phyloP scores from a whole-genome alignment of 2,113 vertebrate genomes.

The Polypterus bichir region DNA sequence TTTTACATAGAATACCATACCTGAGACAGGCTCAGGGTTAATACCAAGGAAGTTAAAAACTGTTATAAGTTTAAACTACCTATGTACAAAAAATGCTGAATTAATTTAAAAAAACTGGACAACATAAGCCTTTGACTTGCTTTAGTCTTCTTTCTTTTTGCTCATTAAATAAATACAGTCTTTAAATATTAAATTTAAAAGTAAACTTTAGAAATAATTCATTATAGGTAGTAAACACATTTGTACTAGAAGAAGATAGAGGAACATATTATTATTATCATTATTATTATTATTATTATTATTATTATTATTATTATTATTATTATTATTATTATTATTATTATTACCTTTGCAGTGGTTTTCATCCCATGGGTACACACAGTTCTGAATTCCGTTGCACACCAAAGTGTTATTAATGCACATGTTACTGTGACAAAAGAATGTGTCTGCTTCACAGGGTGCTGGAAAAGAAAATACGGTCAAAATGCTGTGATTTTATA shows the following conservation, averaged over 20 bases:
- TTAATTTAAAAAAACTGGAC: no score
- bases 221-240: no score
- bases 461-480: conserved; percentile 44
- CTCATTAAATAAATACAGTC: neutral
- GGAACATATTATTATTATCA: no score
- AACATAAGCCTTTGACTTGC: no score
- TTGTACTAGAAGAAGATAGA: no score
- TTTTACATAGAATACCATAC: no score
- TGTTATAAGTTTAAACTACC: no score
- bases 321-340: neutral
- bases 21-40: no score
- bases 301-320: conserved; percentile 33
- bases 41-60: no score
- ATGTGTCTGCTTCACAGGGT: conserved; percentile 84
- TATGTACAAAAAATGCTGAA: no score
- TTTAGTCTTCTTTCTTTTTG: no score
- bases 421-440: conserved; percentile 99
- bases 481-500: no score
- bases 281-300: conserved; percentile 33
- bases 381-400: conserved; percentile 95
- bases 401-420: conserved; percentile 95
- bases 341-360: conserved; percentile 93
- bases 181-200: conserved; percentile 13
- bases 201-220: neutral
- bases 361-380: conserved; percentile 97